Evolutionary conservation across 2,113 vertebrate genomes (phyloP).

Genomic region (Ceratotherium simum): DNA sequence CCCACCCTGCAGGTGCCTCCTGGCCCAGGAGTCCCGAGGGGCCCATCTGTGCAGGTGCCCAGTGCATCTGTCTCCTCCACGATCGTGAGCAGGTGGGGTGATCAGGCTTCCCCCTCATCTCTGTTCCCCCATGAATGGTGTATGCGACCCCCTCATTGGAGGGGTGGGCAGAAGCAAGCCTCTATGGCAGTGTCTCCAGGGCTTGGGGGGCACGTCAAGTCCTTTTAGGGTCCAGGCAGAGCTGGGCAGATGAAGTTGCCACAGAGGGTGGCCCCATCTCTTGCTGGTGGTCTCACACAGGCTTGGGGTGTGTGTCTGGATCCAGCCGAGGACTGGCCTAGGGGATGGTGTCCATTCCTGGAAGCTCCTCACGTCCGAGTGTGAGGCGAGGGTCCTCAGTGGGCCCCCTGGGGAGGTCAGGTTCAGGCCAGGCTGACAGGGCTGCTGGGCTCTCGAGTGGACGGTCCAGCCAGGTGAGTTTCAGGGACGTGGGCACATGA

Average conservation of each 20-base stretch:
- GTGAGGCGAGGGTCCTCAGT: neutral
- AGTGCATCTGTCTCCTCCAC: no score
- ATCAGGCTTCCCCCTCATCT: no score
- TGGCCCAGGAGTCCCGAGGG: rapidly evolving
- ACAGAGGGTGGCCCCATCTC: neutral
- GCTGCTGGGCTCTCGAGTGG: neutral
- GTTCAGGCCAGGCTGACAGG: no score
- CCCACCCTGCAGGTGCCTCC: rapidly evolving
- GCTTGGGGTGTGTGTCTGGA: neutral
- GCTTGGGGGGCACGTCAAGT: neutral
- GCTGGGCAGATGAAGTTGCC: neutral
- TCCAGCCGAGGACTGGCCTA: neutral
- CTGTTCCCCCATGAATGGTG: neutral
- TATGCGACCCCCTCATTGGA: neutral
- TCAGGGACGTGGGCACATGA: neutral
- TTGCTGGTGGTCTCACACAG: neutral
- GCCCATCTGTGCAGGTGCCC: neutral
- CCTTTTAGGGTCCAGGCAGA: neutral
- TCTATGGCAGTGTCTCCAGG: rapidly evolving
- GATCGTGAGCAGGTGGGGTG: no score
- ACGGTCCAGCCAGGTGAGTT: neutral
- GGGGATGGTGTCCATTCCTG: neutral
- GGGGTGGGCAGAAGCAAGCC: neutral
- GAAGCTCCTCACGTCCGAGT: no score
- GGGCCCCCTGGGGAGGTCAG: no score